Conservation (phyloP, 2,888 invertebrate species). For the Toxonevra muliebris region DNA sequence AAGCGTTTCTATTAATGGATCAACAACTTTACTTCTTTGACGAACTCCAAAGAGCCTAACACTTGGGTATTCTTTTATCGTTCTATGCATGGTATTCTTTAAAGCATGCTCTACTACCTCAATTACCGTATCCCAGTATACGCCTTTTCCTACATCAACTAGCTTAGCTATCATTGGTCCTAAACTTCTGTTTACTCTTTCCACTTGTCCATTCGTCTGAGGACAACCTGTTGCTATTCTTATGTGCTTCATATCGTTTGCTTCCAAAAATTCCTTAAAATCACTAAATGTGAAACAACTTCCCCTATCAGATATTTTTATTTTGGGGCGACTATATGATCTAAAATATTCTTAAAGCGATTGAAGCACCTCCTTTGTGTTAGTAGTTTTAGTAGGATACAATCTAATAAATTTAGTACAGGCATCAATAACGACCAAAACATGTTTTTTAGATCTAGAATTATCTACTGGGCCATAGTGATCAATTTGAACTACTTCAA, state of each 20-base stretch:
- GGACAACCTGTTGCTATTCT: constrained; percentile 32
- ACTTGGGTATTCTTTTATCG: constrained; percentile 31
- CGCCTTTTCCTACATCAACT: constrained; percentile 9
- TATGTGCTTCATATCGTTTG: constrained; percentile 24
- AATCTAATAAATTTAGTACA: constrained; percentile 33
- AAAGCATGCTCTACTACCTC: constrained; percentile 31
- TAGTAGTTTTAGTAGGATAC: constrained; percentile 31
- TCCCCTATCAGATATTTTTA: constrained; percentile 40
- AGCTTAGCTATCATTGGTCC: constrained; percentile 36
- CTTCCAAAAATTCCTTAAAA: constrained; percentile 22
- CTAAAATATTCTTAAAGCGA: constrained; percentile 42
- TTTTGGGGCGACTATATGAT: constrained; percentile 22
- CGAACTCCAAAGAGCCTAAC: constrained; percentile 32
- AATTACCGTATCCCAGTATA: constrained; percentile 26
- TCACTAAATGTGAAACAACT: constrained; percentile 34
- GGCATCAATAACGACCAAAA: constrained; percentile 33
- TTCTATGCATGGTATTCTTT: constrained; percentile 38
- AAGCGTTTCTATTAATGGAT: constrained; percentile 28
- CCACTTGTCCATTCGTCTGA: constrained; percentile 33
- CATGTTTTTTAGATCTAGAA: constrained; percentile 19
- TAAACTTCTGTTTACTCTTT: constrained; percentile 30
- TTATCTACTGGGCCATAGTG: constrained; percentile 31
- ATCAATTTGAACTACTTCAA: constrained; percentile 31
- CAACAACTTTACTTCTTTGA: constrained; percentile 30
- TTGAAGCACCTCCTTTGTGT: constrained; percentile 20